phyloP scores from a whole-genome alignment of 2,888 invertebrate genomes.

The Agrilus biguttatus region DNA sequence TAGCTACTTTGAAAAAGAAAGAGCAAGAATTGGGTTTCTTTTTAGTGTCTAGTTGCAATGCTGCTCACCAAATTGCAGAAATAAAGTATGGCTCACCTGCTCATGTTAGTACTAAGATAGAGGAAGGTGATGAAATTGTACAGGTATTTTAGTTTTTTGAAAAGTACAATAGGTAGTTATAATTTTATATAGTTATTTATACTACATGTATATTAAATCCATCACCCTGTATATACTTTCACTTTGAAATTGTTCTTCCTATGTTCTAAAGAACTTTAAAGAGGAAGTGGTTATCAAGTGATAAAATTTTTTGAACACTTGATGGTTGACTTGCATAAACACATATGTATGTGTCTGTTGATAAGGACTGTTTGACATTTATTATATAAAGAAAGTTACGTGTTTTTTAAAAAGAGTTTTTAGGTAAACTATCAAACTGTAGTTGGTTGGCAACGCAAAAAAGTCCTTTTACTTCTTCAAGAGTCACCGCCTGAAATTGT shows the following conservation, averaged over 20 bases:
- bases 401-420: slow-evolving; percentile 2
- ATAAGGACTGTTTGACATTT: too few relatives aligned
- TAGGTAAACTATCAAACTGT: slow-evolving; percentile 58
- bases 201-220: too few relatives aligned
- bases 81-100: slow-evolving; percentile 87
- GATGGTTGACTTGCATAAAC: too few relatives aligned
- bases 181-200: too few relatives aligned
- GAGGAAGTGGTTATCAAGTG: too few relatives aligned
- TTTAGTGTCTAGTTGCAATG: slow-evolving; percentile 74
- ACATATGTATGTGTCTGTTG: too few relatives aligned
- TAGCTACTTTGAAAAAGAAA: slow-evolving; percentile 74
- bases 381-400: too few relatives aligned
- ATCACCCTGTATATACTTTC: too few relatives aligned
- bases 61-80: slow-evolving; percentile 68
- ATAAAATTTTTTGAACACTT: background rate
- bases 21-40: slow-evolving; percentile 82
- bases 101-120: slow-evolving; percentile 81
- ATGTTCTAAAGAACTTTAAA: too few relatives aligned
- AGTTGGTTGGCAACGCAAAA: slow-evolving; percentile 71
- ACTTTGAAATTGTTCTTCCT: too few relatives aligned
- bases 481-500: slow-evolving; percentile 71
- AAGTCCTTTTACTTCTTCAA: slow-evolving; percentile 55
- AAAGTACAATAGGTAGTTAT: too few relatives aligned
- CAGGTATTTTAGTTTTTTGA: slow-evolving; percentile 41
- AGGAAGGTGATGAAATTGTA: slow-evolving; percentile 92